These are phyloP conservation scores for Hyphantria cunea DNA, from an alignment of 1,140 invertebrate species.

Conservation along the genomic window DNA sequence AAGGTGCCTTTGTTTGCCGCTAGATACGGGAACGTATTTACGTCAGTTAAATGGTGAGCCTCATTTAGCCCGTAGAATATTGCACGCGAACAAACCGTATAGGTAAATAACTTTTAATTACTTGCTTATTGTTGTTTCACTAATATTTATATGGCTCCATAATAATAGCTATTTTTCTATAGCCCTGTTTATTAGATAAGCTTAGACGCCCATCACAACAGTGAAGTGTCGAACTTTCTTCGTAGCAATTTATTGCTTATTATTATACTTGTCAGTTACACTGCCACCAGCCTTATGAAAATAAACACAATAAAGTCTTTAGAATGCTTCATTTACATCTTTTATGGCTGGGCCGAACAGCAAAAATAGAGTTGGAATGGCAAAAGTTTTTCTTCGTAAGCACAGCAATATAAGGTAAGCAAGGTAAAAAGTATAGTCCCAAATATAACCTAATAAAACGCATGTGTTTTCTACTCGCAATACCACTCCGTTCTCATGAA, in stretches of 20 bases:
- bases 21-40: constrained; percentile 42
- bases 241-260: not conserved
- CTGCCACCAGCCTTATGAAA: not conserved
- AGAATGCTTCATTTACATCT: constrained; percentile 4
- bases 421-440: constrained; percentile 22
- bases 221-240: too few relatives aligned
- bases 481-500: constrained; percentile 18
- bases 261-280: not conserved
- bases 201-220: not conserved
- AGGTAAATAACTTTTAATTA: constrained; percentile 53
- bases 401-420: constrained; percentile 23
- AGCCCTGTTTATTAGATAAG: constrained; percentile 7
- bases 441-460: constrained; percentile 30
- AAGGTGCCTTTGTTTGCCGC: constrained; percentile 27
- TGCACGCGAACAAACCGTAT: constrained; percentile 45
- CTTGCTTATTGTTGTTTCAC: constrained; percentile 41
- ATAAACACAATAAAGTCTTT: constrained; percentile 13
- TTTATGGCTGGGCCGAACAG: constrained; percentile 15
- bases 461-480: constrained; percentile 19
- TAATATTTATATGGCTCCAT: constrained; percentile 27
- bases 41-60: constrained; percentile 36
- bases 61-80: constrained; percentile 36
- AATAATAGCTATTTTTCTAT: constrained; percentile 19
- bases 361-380: constrained; percentile 20
- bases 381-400: constrained; percentile 26